Evolutionary conservation across 2,888 invertebrate species (phyloP).

Genomic region (Drosophila demipolita): DNA sequence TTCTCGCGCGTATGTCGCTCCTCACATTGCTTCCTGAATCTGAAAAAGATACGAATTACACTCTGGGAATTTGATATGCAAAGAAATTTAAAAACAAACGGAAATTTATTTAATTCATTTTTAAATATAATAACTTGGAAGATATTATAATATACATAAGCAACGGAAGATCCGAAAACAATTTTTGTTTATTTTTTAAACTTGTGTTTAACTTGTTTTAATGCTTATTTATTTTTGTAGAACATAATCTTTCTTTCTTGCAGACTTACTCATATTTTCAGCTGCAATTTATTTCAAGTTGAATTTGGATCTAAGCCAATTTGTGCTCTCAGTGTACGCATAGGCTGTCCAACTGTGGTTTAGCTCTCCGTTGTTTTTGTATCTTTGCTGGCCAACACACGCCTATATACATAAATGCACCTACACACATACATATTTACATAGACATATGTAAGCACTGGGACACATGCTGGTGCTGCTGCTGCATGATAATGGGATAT

Average conservation of each 20-base stretch:
- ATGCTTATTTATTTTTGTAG: neutral
- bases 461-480: constrained; percentile 30
- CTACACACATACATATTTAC: neutral
- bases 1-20: constrained; percentile 19
- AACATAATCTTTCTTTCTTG: neutral
- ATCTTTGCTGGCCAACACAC: constrained; percentile 58
- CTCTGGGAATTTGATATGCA: constrained; percentile 1
- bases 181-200: neutral
- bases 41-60: constrained; percentile 1
- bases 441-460: constrained; percentile 16
- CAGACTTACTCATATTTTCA: neutral
- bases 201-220: too few relatives aligned
- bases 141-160: neutral
- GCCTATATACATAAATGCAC: constrained; percentile 12
- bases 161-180: neutral
- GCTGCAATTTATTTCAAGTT: neutral
- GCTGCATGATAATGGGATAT: constrained; percentile 59
- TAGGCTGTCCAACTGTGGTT: constrained; percentile 5
- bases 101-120: too few relatives aligned
- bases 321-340: constrained; percentile 30
- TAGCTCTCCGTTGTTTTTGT: constrained; percentile 42
- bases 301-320: neutral
- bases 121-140: neutral
- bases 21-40: constrained; percentile 3
- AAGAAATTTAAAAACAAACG: neutral